Evolutionary conservation across 2,888 invertebrate genomes (phyloP).

Genomic region (Pristionchus japonicus): DNA sequence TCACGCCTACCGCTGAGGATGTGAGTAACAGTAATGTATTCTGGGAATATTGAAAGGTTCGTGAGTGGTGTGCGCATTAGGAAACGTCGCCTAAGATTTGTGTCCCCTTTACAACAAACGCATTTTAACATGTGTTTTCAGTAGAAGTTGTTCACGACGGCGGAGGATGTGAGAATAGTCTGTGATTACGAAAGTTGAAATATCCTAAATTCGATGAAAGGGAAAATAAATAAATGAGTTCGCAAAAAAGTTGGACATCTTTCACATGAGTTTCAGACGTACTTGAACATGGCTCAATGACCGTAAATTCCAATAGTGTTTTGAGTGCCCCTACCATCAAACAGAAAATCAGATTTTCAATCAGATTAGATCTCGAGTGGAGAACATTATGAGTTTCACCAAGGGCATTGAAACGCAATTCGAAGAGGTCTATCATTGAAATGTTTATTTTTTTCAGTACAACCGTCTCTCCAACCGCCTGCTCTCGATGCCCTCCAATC

Average conservation of each 20-base stretch:
- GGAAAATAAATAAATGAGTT: too few relatives aligned
- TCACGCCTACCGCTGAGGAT: constrained; percentile 58
- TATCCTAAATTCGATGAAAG: too few relatives aligned
- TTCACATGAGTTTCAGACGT: background rate
- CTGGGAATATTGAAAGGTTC: too few relatives aligned
- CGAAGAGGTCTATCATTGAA: background rate
- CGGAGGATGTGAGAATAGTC: too few relatives aligned
- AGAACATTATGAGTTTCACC: background rate
- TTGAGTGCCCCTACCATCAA: too few relatives aligned
- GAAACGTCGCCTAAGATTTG: background rate
- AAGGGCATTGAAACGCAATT: too few relatives aligned
- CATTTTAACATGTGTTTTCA: background rate
- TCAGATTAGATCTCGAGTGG: background rate
- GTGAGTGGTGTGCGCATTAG: background rate
- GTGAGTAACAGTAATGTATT: too few relatives aligned
- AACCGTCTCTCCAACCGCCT: constrained; percentile 60
- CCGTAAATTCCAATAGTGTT: too few relatives aligned
- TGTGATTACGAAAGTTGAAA: too few relatives aligned
- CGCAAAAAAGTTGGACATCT: background rate
- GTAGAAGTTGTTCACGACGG: background rate
- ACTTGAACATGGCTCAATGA: background rate
- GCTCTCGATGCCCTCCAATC: constrained; percentile 66
- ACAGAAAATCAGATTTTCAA: background rate
- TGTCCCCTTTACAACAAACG: too few relatives aligned
- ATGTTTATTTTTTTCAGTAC: constrained; percentile 54